Evolutionary conservation across 2,888 invertebrate species (phyloP).

Genomic region (Diabrotica balteata): DNA sequence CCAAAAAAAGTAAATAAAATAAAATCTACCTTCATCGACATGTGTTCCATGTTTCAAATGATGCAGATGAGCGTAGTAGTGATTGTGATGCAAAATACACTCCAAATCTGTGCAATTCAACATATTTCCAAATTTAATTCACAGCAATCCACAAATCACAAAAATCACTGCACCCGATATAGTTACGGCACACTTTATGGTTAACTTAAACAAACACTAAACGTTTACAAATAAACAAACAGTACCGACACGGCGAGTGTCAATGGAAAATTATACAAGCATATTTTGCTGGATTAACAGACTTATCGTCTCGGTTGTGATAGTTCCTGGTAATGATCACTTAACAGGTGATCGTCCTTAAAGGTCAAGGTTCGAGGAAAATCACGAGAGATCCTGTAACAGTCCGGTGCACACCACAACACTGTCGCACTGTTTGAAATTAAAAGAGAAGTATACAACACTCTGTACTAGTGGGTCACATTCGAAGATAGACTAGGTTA

Average conservation of each 20-base stretch:
- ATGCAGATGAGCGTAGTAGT: conserved; percentile 76
- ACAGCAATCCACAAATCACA: conserved; percentile 14
- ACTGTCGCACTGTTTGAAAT: conserved; percentile 36
- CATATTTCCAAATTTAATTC: conserved; percentile 60
- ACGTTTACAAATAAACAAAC: conserved; percentile 7
- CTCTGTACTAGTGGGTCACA: conserved; percentile 52
- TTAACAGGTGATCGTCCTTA: conserved; percentile 19
- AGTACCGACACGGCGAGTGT: conserved; percentile 6
- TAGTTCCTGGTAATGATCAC: conserved; percentile 4
- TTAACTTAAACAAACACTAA: neutral
- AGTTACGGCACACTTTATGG: conserved; percentile 14
- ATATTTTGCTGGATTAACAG: conserved; percentile 1
- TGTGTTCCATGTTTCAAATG: conserved; percentile 70
- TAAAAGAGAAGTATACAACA: conserved; percentile 36
- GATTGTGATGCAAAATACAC: conserved; percentile 78
- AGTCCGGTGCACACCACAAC: conserved; percentile 39
- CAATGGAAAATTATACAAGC: neutral
- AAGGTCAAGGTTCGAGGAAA: conserved; percentile 45
- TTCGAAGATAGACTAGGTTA: conserved; percentile 48
- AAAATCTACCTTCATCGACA: conserved; percentile 67
- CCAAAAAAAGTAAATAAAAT: neutral
- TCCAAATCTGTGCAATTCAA: conserved; percentile 80
- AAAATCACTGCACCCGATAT: conserved; percentile 10
- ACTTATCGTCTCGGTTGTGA: conserved; percentile 7
- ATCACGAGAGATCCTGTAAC: conserved; percentile 18